These are phyloP conservation scores for Caenorhabditis wallacei DNA, from an alignment of 2,888 invertebrate species.

Conservation along the genomic window DNA sequence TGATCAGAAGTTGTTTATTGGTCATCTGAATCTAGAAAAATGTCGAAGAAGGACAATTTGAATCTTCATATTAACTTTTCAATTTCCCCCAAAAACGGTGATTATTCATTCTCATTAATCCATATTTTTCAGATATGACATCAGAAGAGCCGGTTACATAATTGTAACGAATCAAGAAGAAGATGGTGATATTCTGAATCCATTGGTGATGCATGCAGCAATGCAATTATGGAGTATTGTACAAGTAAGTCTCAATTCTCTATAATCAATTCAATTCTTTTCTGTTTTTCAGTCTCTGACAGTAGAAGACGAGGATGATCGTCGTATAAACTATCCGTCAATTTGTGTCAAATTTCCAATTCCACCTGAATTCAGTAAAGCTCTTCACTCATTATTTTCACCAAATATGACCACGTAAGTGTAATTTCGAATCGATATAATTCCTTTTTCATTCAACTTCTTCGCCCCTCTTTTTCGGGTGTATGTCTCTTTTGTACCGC, in stretches of 20 bases:
- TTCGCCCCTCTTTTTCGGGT: slow-evolving; percentile 23
- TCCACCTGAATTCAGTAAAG: slow-evolving; percentile 80
- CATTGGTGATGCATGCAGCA: slow-evolving; percentile 78
- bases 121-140: slow-evolving; percentile 82
- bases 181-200: slow-evolving; percentile 80
- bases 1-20: too few relatives aligned
- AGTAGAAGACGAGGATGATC: slow-evolving; percentile 74
- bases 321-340: slow-evolving; percentile 80
- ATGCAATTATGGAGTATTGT: slow-evolving; percentile 81
- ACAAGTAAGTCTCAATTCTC: slow-evolving; percentile 55
- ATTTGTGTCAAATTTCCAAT: slow-evolving; percentile 83
- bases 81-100: too few relatives aligned
- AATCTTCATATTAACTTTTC: too few relatives aligned
- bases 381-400: slow-evolving; percentile 74
- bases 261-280: background rate
- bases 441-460: background rate
- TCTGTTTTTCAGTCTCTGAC: slow-evolving; percentile 72
- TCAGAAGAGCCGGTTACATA: slow-evolving; percentile 81
- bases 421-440: slow-evolving; percentile 11
- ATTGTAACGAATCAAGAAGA: slow-evolving; percentile 82
- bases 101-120: too few relatives aligned
- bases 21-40: too few relatives aligned
- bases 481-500: slow-evolving; percentile 55
- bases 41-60: too few relatives aligned
- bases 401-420: slow-evolving; percentile 79